Conservation (phyloP, 2,888 invertebrate genomes). For the Marasmarcha lunaedactyla region DNA sequence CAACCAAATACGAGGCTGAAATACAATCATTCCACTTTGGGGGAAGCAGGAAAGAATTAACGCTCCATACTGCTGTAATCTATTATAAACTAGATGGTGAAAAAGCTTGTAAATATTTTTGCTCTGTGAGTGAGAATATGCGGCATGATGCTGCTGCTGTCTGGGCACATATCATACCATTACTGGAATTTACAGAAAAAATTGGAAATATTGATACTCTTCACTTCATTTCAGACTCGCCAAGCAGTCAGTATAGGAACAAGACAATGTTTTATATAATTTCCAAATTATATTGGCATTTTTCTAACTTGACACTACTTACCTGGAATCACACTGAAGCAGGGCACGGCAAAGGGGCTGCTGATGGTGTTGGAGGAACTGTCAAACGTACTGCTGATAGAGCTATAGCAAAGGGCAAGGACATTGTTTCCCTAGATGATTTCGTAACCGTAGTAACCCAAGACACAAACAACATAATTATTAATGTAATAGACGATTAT, state of each 20-base stretch:
- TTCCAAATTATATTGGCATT: neutral
- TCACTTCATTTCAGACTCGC: constrained; percentile 4
- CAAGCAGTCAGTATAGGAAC: constrained; percentile 4
- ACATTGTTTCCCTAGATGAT: neutral
- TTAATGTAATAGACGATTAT: constrained; percentile 2
- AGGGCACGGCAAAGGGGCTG: constrained; percentile 4
- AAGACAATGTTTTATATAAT: constrained; percentile 6
- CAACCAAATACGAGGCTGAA: constrained; percentile 7
- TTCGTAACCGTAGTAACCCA: neutral
- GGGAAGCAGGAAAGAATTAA: constrained; percentile 9
- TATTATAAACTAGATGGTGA: constrained; percentile 6
- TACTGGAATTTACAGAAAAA: constrained; percentile 1
- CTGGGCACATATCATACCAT: constrained; percentile 1
- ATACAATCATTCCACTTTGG: constrained; percentile 15
- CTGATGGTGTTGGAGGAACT: constrained; percentile 2
- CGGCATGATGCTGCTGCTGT: constrained; percentile 8
- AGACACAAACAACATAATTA: neutral
- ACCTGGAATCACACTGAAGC: constrained; percentile 1
- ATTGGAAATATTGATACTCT: constrained; percentile 1
- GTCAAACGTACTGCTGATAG: neutral
- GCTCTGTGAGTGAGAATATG: constrained; percentile 9
- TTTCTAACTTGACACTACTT: neutral
- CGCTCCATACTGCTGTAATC: constrained; percentile 13
- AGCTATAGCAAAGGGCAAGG: constrained; percentile 1
- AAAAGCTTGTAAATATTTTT: constrained; percentile 4